Conservation (phyloP, 2,888 invertebrate species). For the Hymenopus coronatus region DNA sequence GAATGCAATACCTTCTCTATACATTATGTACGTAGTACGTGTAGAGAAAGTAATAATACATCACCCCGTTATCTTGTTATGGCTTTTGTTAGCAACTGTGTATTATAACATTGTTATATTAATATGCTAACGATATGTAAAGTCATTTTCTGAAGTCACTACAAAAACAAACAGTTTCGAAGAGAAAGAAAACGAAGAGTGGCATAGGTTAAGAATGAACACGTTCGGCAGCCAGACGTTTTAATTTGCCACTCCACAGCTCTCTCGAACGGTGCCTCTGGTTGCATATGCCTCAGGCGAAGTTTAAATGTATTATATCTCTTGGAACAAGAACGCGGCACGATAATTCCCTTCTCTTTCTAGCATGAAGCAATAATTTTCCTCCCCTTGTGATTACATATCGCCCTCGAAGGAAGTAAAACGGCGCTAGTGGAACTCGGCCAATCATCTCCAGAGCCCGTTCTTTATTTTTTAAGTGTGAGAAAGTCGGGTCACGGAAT, state of each 20-base stretch:
- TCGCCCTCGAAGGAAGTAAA: not conserved
- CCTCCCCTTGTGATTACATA: not conserved
- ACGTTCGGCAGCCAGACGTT: not conserved
- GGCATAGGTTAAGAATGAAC: too few species aligned
- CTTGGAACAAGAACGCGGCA: not conserved
- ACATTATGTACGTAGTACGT: too few species aligned
- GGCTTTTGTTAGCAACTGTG: too few species aligned
- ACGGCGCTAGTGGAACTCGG: not conserved
- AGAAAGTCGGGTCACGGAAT: not conserved
- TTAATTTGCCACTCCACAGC: not conserved
- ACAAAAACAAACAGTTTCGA: too few species aligned
- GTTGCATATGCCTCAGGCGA: not conserved
- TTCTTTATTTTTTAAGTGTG: not conserved
- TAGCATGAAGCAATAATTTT: not conserved
- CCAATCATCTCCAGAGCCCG: not conserved
- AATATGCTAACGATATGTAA: too few species aligned
- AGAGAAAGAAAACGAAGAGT: too few species aligned
- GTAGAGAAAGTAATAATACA: too few species aligned
- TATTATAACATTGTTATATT: too few species aligned
- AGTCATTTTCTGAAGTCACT: too few species aligned
- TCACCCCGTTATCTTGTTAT: too few species aligned
- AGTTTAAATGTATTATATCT: not conserved
- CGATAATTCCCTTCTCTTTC: not conserved
- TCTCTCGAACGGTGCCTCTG: not conserved
- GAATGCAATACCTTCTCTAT: too few species aligned